Percentiles rank a stretch among this genome's conserved stretches.
Evolutionary conservation across 2,888 invertebrate genomes (phyloP).

Genomic region (Diarsia brunnea): DNA sequence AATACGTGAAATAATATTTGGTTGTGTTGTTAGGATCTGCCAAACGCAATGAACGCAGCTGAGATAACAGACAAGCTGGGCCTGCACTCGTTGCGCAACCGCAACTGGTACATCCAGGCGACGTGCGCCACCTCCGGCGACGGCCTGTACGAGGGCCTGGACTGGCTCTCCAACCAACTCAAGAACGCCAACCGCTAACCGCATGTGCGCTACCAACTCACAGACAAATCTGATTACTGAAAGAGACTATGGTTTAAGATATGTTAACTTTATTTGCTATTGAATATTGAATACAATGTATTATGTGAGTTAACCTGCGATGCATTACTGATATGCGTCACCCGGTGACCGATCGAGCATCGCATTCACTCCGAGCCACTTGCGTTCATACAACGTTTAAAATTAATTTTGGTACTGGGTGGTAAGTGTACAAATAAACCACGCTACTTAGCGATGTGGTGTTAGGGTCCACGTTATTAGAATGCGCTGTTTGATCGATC

Average conservation of each 20-base stretch:
- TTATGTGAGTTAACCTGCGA: constrained; percentile 88
- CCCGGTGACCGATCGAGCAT: constrained; percentile 83
- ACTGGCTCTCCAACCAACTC: constrained; percentile 99
- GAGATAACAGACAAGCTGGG: constrained; percentile 99
- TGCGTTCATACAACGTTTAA: constrained; percentile 62
- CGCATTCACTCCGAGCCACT: constrained; percentile 71
- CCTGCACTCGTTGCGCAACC: constrained; percentile 99
- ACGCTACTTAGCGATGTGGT: constrained; percentile 74
- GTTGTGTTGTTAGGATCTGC: constrained; percentile 95
- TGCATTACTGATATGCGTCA: constrained; percentile 86
- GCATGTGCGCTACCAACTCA: constrained; percentile 81
- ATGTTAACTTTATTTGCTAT: constrained; percentile 91
- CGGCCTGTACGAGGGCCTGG: constrained; percentile 99
- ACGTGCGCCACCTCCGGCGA: constrained; percentile 99
- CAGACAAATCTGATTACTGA: constrained; percentile 88
- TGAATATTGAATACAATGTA: constrained; percentile 89
- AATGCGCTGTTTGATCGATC: constrained; percentile 85
- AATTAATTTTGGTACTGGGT: constrained; percentile 66
- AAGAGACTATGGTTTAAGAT: constrained; percentile 91
- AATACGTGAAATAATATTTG: constrained; percentile 39
- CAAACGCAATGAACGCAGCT: constrained; percentile 99
- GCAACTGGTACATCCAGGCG: constrained; percentile 99
- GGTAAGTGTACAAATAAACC: constrained; percentile 72
- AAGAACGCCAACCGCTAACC: constrained; percentile 99
- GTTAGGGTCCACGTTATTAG: constrained; percentile 73